Evolutionary conservation across 2,888 invertebrate genomes (phyloP), one percentile per base, ranked within the genome.

Genomic region (Dasypolia templi): DNA sequence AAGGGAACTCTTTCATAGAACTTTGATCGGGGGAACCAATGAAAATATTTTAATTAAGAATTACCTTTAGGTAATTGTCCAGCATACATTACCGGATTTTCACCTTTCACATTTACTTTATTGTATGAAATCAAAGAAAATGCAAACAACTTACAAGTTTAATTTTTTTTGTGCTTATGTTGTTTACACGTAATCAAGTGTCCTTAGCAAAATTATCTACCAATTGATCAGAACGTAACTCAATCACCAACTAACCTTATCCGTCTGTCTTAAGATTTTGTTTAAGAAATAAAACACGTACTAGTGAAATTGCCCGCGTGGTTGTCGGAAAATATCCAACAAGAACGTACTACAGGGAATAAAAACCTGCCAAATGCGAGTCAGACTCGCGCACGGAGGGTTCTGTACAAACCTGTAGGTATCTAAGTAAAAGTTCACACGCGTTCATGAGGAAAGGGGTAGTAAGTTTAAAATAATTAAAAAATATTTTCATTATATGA

Each of bases 1-100:
- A 77, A 44, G 0, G n/a, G 42, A 64, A 67, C 35, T 35, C 44
- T 39, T 71, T 70, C n/a, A 55, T 56, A 62, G 7, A 56, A 64
- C 14, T 65, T 59, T 53, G n/a, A 17, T 59, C 17, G 11, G 12
- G n/a, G 26, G 32, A 74, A 69, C 62, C 22, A 39, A 65, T 51
- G 1, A 29, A 67, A 64, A 7, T 32, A 46, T 55, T 67, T 70
- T 70, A 58, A 58, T 61, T 58, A 64, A 61, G 42, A 55, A 26
- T 61, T 19, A 32, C 17, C 12, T 53, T 46, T 26, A n/a, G n/a
- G n/a, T n/a, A 39, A 26, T 19, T 35, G 22, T 75, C 6, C 29
- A 42, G 0, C 29, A 14, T 35, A 26, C 3, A 17, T 55, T 44
- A 22, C 12, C 11, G 9, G 1, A 7, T 29, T 39, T 74, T 39